These are phyloP conservation scores for Mareca strepera DNA, from an alignment of 2,797 vertebrate genomes.

Conservation along the genomic window DNA sequence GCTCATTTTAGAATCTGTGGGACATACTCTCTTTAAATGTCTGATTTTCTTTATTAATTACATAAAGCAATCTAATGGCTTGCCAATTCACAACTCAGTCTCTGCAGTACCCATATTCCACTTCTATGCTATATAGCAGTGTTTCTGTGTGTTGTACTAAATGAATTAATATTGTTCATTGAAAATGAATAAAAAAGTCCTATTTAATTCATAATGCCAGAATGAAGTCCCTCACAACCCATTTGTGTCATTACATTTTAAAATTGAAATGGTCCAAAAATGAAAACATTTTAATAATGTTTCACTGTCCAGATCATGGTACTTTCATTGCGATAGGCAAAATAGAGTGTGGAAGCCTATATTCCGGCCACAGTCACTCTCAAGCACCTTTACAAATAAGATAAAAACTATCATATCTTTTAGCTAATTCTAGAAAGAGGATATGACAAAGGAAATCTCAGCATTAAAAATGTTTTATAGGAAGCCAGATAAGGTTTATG, in stretches of 20 bases:
- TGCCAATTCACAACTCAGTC: neutral
- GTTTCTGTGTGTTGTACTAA: neutral
- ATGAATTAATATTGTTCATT: neutral
- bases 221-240: neutral
- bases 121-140: neutral
- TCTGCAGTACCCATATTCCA: neutral
- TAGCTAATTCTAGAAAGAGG: neutral
- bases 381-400: neutral
- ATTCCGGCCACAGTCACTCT: neutral
- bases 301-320: neutral
- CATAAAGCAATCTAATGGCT: neutral
- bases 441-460: neutral
- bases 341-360: neutral
- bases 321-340: neutral
- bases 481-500: neutral
- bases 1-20: neutral
- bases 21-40: neutral
- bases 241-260: neutral
- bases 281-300: neutral
- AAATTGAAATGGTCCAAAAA: neutral
- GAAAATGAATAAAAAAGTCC: neutral
- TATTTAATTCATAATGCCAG: neutral
- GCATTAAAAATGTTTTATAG: neutral
- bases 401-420: neutral
- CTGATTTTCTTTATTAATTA: neutral